These are phyloP conservation scores for Chaetodon trifascialis DNA, from an alignment of 2,113 vertebrate genomes.

Conservation along the genomic window DNA sequence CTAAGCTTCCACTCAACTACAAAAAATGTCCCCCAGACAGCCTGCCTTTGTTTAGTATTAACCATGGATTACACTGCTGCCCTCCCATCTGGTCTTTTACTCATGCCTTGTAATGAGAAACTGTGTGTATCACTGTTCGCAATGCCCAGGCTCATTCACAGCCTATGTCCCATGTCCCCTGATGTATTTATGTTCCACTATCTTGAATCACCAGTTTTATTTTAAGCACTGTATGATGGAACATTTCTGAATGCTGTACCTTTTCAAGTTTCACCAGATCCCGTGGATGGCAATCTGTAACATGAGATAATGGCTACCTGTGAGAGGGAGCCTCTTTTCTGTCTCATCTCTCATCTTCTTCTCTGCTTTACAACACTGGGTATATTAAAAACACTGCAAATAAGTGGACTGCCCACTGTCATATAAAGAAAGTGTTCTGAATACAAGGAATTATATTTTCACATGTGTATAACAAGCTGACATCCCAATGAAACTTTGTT, in stretches of 20 bases:
- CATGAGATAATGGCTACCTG: slow-evolving; percentile 39
- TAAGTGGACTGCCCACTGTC: slow-evolving; percentile 33
- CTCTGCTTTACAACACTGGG: slow-evolving; percentile 30
- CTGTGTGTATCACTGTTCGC: slow-evolving; percentile 26
- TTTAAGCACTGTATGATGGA: slow-evolving; percentile 10
- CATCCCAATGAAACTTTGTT: slow-evolving; percentile 16
- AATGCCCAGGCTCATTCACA: slow-evolving; percentile 45
- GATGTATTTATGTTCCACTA: slow-evolving; percentile 44
- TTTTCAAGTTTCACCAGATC: slow-evolving; percentile 22
- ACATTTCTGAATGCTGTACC: slow-evolving; percentile 1
- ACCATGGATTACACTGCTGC: slow-evolving; percentile 69
- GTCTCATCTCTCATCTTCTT: slow-evolving; percentile 17
- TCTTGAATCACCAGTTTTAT: slow-evolving; percentile 42
- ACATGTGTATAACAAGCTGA: slow-evolving; percentile 21
- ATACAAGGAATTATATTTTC: slow-evolving; percentile 18
- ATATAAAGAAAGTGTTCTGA: not conserved
- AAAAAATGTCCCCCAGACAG: slow-evolving; percentile 59
- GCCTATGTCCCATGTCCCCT: slow-evolving; percentile 18
- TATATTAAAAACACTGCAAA: slow-evolving; percentile 51
- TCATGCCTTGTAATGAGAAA: slow-evolving; percentile 70
- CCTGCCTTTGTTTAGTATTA: slow-evolving; percentile 71
- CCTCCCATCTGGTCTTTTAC: slow-evolving; percentile 68
- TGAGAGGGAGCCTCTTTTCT: slow-evolving; percentile 33
- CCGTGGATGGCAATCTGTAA: slow-evolving; percentile 46
- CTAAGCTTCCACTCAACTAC: slow-evolving; percentile 55